Base-by-base conservation (phyloP, 1,140 invertebrate genomes). In the Rhyzopertha dominica region DNA sequence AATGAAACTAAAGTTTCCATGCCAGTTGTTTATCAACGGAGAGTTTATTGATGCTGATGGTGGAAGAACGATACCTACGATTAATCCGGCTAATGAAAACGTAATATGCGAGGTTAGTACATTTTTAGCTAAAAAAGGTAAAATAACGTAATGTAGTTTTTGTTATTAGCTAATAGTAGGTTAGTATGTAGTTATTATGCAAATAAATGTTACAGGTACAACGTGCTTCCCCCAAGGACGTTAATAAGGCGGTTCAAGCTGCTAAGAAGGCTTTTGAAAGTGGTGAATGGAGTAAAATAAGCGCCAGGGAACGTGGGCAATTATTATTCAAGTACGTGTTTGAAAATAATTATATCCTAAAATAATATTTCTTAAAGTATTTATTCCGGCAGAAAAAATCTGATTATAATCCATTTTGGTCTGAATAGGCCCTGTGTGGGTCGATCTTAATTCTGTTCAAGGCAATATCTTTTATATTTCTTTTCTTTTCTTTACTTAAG, bases 11-110 rank as follows among this genome's bases (percentile, higher is more conserved):
- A 80, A 76, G 46, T 90, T 96, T 50, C 88, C 92, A 0, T 83
- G 81, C 14, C 93, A 97, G 61, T 63, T 90, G 1, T 97, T 96
- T 54, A 92, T 96, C 49, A 80, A 95, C 69, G 93, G 93, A 1
- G 73, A 89, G 60, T 97, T 97, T 65, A 75, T 93, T 1, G 78
- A 95, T 65, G 76, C 87, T 0, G 81, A 82, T 25, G 74, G 71
- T 46, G 78, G 79, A 1, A 76, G 74, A 37, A 79, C 71, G 0
- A 67, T 85, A 40, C 74, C 77, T 0, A 74, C 84, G 22, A 75
- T 96, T 1, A 95, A 96, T 71, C 94, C 94, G 2, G 79, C 81
- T 5, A 84, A 91, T 62, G 94, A 95, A 68, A 75, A 77, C 30
- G 70, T 88, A 26, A 87, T 90, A 29, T 89, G 87, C 56, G 68